These are phyloP conservation scores for Euzetes globulus DNA, from an alignment of 2,888 invertebrate species.

Conservation along the genomic window DNA sequence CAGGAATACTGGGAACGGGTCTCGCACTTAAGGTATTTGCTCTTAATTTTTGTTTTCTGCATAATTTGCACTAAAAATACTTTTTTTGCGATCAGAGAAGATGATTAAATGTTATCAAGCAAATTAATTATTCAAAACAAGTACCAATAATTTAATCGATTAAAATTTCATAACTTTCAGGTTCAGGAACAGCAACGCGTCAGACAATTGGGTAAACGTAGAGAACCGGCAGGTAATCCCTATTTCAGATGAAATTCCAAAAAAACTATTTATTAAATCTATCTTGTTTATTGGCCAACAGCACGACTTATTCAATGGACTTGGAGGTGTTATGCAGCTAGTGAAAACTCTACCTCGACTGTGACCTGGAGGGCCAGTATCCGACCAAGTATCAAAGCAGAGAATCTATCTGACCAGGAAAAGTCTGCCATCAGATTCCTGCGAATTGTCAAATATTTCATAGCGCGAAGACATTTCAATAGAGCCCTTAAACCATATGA, in stretches of 20 bases:
- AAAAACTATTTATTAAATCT: background rate
- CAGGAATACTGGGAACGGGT: conserved; percentile 32
- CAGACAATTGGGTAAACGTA: conserved; percentile 30
- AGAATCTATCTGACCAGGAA: background rate
- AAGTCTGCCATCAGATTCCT: conserved; percentile 22
- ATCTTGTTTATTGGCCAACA: background rate
- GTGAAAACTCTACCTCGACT: conserved; percentile 6
- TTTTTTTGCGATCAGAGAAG: background rate
- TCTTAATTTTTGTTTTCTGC: background rate
- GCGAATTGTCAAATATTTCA: conserved; percentile 4
- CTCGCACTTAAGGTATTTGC: conserved; percentile 32
- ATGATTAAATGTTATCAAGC: background rate
- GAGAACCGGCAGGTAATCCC: conserved; percentile 24
- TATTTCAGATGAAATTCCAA: background rate
- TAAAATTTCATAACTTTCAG: conserved; percentile 1
- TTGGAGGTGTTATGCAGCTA: conserved; percentile 33
- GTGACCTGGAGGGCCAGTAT: conserved; percentile 14
- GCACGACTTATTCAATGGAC: conserved; percentile 32
- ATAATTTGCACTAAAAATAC: background rate
- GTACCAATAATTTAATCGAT: background rate
- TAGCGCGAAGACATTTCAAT: conserved; percentile 20
- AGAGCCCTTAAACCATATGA: conserved; percentile 32
- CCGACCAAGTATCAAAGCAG: background rate
- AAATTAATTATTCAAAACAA: background rate
- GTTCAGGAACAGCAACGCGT: conserved; percentile 32